These are phyloP conservation scores for Ochropleura leucogaster DNA, from an alignment of 2,888 invertebrate species.

Conservation along the genomic window DNA sequence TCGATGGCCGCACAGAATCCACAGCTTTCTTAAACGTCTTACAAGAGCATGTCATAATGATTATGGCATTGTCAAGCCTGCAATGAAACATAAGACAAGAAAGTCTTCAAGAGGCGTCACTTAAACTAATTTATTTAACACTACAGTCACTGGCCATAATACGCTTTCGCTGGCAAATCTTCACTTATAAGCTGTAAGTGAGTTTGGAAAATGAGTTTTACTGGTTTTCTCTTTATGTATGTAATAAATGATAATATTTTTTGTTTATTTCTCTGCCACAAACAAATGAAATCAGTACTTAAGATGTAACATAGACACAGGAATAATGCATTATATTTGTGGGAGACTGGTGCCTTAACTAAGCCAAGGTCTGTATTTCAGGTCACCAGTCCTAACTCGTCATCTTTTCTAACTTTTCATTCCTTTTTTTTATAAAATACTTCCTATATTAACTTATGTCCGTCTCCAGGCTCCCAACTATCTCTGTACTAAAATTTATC, in stretches of 20 bases:
- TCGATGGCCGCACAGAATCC: slow-evolving; percentile 10
- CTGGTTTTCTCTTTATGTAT: slow-evolving; percentile 48
- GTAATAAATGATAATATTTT: too few relatives aligned
- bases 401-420: not conserved
- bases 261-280: too few relatives aligned
- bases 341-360: too few relatives aligned
- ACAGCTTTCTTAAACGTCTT: slow-evolving; percentile 37
- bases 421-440: too few relatives aligned
- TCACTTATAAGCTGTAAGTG: slow-evolving; percentile 28
- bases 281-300: too few relatives aligned
- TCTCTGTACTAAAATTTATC: too few relatives aligned
- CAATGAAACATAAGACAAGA: slow-evolving; percentile 36
- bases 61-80: slow-evolving; percentile 29
- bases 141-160: slow-evolving; percentile 34
- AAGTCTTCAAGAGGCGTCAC: slow-evolving; percentile 35
- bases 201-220: slow-evolving; percentile 33
- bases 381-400: not conserved
- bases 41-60: slow-evolving; percentile 50
- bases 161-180: slow-evolving; percentile 49
- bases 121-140: slow-evolving; percentile 53
- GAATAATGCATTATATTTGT: too few relatives aligned
- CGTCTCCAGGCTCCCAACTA: too few relatives aligned
- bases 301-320: too few relatives aligned
- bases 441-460: too few relatives aligned
- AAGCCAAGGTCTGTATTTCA: too few relatives aligned